phyloP scores from a whole-genome alignment of 2,888 invertebrate genomes.

The Andrena haemorrhoa region DNA sequence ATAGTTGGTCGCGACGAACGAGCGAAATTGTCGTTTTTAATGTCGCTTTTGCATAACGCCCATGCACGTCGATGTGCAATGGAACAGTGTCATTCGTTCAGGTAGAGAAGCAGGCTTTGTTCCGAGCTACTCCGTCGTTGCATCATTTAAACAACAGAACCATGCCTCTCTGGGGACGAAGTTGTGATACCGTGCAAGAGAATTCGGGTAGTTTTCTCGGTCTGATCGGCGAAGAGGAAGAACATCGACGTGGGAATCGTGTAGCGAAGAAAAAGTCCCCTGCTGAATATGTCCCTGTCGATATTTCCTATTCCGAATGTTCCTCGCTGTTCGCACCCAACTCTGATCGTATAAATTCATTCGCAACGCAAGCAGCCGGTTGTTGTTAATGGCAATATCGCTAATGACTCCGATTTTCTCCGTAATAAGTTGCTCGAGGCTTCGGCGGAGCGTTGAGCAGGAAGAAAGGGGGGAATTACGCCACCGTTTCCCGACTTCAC shows the following conservation, averaged over 20 bases:
- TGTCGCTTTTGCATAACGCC: slow-evolving; percentile 44
- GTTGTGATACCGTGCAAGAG: not conserved
- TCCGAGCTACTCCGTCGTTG: slow-evolving; percentile 12
- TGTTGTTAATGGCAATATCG: too few relatives aligned
- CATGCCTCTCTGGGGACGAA: not conserved
- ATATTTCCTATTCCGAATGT: too few relatives aligned
- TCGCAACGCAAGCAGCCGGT: too few relatives aligned
- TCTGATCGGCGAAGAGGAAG: not conserved
- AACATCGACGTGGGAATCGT: not conserved
- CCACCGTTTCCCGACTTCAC: slow-evolving; percentile 10
- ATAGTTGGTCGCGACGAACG: slow-evolving; percentile 41
- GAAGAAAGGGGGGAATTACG: not conserved
- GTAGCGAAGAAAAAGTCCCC: too few relatives aligned
- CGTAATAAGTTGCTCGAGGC: not conserved
- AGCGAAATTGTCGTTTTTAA: slow-evolving; percentile 56
- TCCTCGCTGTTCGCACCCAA: too few relatives aligned
- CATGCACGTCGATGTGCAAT: slow-evolving; percentile 31
- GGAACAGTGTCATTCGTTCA: slow-evolving; percentile 49
- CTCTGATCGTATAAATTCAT: too few relatives aligned
- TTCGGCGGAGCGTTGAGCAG: not conserved
- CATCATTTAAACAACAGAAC: slow-evolving; percentile 13
- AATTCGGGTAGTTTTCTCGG: not conserved
- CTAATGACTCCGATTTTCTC: too few relatives aligned
- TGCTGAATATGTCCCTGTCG: too few relatives aligned
- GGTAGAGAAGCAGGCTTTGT: slow-evolving; percentile 61